Evolutionary conservation across 1,140 invertebrate species (phyloP).

Genomic region (Leptopilina boulardi): DNA sequence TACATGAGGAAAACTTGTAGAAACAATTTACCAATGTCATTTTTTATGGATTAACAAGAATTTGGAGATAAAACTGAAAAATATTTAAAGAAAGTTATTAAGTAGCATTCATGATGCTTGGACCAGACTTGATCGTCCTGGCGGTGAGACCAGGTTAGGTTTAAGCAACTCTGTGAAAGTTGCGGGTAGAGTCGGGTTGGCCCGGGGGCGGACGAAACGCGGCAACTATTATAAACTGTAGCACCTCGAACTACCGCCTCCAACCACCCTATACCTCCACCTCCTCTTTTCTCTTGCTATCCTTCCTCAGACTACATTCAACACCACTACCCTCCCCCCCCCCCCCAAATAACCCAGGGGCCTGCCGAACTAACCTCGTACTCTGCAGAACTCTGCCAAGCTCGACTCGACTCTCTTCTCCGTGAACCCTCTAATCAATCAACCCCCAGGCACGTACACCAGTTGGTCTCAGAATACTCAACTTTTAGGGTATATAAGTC

Average conservation of each 20-base stretch:
- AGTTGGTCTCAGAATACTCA: constrained; percentile 41
- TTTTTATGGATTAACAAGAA: background rate
- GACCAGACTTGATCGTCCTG: constrained; percentile 56
- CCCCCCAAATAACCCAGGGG: constrained; percentile 72
- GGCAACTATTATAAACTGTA: constrained; percentile 78
- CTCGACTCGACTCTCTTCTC: constrained; percentile 59
- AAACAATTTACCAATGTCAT: background rate
- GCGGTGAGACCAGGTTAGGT: constrained; percentile 69
- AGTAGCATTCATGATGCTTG: background rate
- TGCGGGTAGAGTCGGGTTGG: constrained; percentile 71
- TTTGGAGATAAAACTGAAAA: background rate
- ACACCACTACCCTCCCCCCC: constrained; percentile 15
- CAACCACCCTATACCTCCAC: constrained; percentile 60
- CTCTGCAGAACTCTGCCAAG: constrained; percentile 61
- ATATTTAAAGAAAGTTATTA: background rate
- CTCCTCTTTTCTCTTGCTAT: constrained; percentile 55
- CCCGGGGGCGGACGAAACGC: constrained; percentile 67
- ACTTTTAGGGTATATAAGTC: background rate
- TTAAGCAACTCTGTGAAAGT: constrained; percentile 76
- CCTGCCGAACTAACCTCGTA: constrained; percentile 69
- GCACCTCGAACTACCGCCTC: constrained; percentile 76
- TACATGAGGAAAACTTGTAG: background rate
- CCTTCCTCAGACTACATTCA: constrained; percentile 51
- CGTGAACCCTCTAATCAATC: constrained; percentile 75
- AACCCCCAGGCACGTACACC: constrained; percentile 72